Percentiles rank a stretch among this genome's conserved stretches.
phyloP scores from a whole-genome alignment of 2,113 vertebrate genomes.

The Apistogramma diplotaenia region DNA sequence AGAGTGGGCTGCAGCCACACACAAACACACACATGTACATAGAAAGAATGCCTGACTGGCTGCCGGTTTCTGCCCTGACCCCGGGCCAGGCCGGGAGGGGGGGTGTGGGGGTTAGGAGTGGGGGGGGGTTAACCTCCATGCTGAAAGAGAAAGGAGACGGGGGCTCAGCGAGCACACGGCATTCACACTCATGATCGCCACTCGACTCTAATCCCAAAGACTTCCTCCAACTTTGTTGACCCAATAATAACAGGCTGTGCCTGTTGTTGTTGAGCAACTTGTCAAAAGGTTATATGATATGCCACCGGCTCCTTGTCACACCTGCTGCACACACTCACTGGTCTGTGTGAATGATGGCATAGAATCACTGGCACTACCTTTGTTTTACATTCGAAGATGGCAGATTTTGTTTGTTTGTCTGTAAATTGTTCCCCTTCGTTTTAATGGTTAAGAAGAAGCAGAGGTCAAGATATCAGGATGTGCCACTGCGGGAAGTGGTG shows the following conservation, averaged over 20 bases:
- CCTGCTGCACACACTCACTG: slow-evolving; percentile 56
- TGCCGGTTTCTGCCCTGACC: slow-evolving; percentile 74
- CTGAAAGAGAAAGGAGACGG: slow-evolving; percentile 47
- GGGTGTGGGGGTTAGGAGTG: slow-evolving; percentile 40
- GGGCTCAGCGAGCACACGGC: slow-evolving; percentile 13
- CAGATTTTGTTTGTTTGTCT: not conserved
- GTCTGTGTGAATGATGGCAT: slow-evolving; percentile 26
- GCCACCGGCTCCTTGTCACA: slow-evolving; percentile 56
- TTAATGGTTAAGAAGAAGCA: too few relatives aligned
- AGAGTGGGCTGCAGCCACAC: slow-evolving; percentile 74
- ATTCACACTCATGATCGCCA: slow-evolving; percentile 57
- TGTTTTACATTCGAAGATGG: not conserved
- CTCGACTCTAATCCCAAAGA: slow-evolving; percentile 63
- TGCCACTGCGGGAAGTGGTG: not conserved
- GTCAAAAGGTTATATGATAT: slow-evolving; percentile 69
- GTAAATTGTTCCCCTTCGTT: too few relatives aligned
- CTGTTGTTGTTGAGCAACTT: slow-evolving; percentile 66
- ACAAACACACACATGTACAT: slow-evolving; percentile 49
- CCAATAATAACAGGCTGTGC: slow-evolving; percentile 67
- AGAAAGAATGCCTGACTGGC: slow-evolving; percentile 74
- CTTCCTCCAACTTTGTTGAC: slow-evolving; percentile 71
- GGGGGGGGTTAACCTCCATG: slow-evolving; percentile 67
- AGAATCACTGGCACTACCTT: not conserved
- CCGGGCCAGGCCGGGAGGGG: slow-evolving; percentile 58
- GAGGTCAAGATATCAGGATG: not conserved